These are phyloP conservation scores for Ochropacha duplaris DNA, from an alignment of 2,888 invertebrate genomes.

Conservation along the genomic window DNA sequence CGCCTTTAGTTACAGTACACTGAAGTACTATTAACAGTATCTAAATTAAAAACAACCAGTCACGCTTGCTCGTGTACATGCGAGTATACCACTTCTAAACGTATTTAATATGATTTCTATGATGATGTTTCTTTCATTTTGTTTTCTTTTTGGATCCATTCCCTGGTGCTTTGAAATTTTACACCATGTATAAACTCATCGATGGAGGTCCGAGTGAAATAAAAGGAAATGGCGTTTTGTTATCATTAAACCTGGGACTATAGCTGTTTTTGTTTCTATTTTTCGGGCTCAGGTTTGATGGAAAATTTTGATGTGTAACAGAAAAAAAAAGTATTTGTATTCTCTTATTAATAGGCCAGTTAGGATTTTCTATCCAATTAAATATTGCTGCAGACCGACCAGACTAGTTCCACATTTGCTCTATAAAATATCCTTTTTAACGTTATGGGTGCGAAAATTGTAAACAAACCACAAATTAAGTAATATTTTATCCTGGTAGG, in stretches of 20 bases:
- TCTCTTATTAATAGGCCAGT: no score
- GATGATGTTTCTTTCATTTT: constrained; percentile 36
- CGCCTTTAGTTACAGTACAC: no score
- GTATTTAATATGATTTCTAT: constrained; percentile 2
- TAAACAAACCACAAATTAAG: constrained; percentile 20
- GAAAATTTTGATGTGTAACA: no score
- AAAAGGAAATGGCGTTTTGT: constrained; percentile 10
- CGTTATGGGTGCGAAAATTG: not conserved
- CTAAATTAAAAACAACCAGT: not conserved
- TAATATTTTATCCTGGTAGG: constrained; percentile 39
- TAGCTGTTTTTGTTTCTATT: no score
- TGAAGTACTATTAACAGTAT: no score
- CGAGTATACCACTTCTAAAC: not conserved
- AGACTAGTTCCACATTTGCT: not conserved
- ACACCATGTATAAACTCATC: constrained; percentile 60
- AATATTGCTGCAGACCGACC: not conserved
- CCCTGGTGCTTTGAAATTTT: constrained; percentile 61
- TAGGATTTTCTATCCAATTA: no score
- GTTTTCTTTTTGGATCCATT: constrained; percentile 34
- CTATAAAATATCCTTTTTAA: not conserved
- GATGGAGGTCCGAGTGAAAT: constrained; percentile 45
- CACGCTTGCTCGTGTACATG: not conserved
- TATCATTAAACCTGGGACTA: constrained; percentile 14
- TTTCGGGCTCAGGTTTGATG: no score
- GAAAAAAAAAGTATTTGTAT: no score